Evolutionary conservation across 2,888 invertebrate genomes (phyloP).

Genomic region (Plagodis dolabraria): DNA sequence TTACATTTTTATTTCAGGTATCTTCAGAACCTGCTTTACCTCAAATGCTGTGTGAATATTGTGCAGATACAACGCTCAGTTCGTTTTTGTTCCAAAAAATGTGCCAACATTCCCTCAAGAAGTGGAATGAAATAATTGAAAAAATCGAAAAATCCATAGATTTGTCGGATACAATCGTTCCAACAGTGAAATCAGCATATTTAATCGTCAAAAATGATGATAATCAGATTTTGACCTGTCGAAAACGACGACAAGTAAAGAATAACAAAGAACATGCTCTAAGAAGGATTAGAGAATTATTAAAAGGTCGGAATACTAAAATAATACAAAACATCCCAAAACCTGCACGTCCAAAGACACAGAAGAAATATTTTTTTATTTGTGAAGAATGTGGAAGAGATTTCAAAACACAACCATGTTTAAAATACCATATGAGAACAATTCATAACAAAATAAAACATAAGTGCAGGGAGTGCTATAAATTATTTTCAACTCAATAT

Average conservation of each 20-base stretch:
- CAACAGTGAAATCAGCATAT: constrained; percentile 52
- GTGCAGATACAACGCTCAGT: constrained; percentile 51
- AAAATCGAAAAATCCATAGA: constrained; percentile 48
- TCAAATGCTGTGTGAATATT: constrained; percentile 58
- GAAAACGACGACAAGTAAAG: constrained; percentile 39
- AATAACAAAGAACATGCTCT: constrained; percentile 51
- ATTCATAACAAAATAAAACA: constrained; percentile 48
- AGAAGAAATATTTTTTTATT: constrained; percentile 40
- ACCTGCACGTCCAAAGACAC: constrained; percentile 38
- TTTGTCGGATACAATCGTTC: constrained; percentile 42
- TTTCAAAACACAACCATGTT: constrained; percentile 45
- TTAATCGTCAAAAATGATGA: constrained; percentile 54
- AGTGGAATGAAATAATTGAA: constrained; percentile 54
- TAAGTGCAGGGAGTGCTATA: constrained; percentile 61
- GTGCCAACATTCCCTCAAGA: constrained; percentile 52
- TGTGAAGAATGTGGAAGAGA: constrained; percentile 63
- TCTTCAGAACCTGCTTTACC: constrained; percentile 55
- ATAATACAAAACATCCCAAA: too few species aligned
- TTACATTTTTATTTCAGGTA: constrained; percentile 51
- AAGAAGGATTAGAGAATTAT: constrained; percentile 54
- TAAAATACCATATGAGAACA: constrained; percentile 54
- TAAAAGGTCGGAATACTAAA: constrained; percentile 52
- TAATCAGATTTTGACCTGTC: constrained; percentile 57
- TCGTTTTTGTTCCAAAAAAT: constrained; percentile 64
- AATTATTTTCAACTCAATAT: constrained; percentile 51